These are phyloP conservation scores for Mythimna ferrago DNA, from an alignment of 2,888 invertebrate species.

Conservation along the genomic window DNA sequence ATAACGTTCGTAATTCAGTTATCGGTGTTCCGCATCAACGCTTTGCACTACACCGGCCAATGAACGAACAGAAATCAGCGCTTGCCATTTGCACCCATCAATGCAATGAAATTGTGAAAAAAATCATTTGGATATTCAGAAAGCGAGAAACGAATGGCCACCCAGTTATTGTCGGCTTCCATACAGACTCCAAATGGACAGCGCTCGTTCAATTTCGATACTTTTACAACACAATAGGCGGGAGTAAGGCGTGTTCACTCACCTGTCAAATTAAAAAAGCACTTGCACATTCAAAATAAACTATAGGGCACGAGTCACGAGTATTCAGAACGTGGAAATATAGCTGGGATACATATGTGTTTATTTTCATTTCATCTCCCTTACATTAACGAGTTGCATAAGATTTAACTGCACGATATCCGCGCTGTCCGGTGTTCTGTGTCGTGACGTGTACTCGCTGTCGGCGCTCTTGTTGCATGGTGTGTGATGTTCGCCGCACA, in stretches of 20 bases:
- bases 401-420: constrained; percentile 45
- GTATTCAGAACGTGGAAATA: constrained; percentile 42
- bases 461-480: constrained; percentile 14
- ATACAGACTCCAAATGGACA: constrained; percentile 86
- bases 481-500: constrained; percentile 89
- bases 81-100: constrained; percentile 73
- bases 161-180: constrained; percentile 83
- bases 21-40: constrained; percentile 68
- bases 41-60: constrained; percentile 38
- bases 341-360: constrained; percentile 24
- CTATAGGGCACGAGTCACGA: constrained; percentile 63
- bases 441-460: constrained; percentile 14
- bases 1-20: constrained; percentile 77
- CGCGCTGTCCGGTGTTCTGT: constrained; percentile 18
- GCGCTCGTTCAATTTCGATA: constrained; percentile 89
- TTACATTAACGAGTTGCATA: constrained; percentile 14
- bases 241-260: constrained; percentile 88
- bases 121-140: constrained; percentile 86
- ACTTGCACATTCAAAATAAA: constrained; percentile 86
- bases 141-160: constrained; percentile 81
- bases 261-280: constrained; percentile 90
- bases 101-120: constrained; percentile 83
- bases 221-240: constrained; percentile 89
- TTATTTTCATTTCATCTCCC: constrained; percentile 24
- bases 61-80: constrained; percentile 68